Base-by-base conservation (phyloP, 2,113 vertebrate species). In the Leucosticte australis region DNA sequence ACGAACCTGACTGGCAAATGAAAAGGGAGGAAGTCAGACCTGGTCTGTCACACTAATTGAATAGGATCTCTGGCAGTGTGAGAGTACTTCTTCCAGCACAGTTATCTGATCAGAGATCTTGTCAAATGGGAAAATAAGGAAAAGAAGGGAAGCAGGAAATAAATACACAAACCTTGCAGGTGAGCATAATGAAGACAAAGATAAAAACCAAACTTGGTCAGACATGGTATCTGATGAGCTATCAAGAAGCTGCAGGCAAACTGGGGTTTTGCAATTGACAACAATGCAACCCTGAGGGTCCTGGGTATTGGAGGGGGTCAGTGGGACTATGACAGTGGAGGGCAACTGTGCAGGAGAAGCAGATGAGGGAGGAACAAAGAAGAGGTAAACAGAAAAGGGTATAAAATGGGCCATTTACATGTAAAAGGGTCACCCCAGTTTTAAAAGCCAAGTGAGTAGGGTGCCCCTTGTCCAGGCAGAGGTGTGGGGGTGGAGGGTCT, bases 401-500 rank as follows among this genome's bases (percentile, higher is more conserved):
- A 39, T 62, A 28, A 83, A 74, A 50, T 4, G 21, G 11, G 4
- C 3, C 14, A 33, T 8, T 46, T 6, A n/a, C 18, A 11, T 14
- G 4, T 26, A 41, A 85, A 85, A 85, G 11, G 3, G 4, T 53
- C 3, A 11, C 11, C 3, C 5, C 6, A 28, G 10, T 59, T 22
- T 76, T 21, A 62, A 9, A 9, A 47, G 20, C 4, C 5, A 10
- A 10, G 12, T 5, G 10, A 52, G 14, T 11, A 53, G 27, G 42
- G 22, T 26, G 19, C 0, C 5, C 4, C 2, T 26, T 21, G 16
- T 42, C 7, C 2, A 7, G 50, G 23, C 15, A 88, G 46, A 24
- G 4, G 4, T 52, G 46, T 39, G 13, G 50, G 28, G 7, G 24
- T 15, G 4, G 6, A 53, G 22, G 0, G 1, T 8, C 15, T 3